Base-by-base conservation (phyloP, 1,140 invertebrate species). In the Anagrus nilaparvatae region DNA sequence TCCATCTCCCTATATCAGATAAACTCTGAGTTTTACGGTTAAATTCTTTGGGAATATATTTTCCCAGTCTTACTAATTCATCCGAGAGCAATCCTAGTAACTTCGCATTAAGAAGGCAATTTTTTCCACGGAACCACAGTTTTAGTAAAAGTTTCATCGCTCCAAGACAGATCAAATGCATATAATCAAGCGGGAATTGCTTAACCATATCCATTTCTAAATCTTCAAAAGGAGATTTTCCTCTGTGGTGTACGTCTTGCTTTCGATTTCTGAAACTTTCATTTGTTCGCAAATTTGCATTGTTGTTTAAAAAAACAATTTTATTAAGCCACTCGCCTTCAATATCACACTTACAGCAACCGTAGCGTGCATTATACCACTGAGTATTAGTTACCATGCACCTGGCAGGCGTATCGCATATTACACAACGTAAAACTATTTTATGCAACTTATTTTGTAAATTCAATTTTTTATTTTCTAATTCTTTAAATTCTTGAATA, bases 151-250 rank as follows among this genome's bases (percentile, higher is more conserved):
- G 32, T 37, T 20, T 41, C 17, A 17, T 33, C 2, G 37, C 44
- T 17, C 44, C 43, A 30, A 44, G 42, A 19, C 43, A 44, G 12
- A 34, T 35, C 4, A 27, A 33, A 32, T 44, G 43, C 35, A 46
- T 39, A 34, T 42, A 43, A 7, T 47, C 45, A 4, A 47, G n/a
- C 2, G 40, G 40, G 20, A 47, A 47, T 20, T 47, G 45, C 9
- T n/a, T 24, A 4, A 43, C 20, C 45, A 47, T 47, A 19, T 43
- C 19, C 12, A 47, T 38, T 3, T 21, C 4, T 14, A 43, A 20
- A 2, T 25, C 9, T 39, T 47, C 40, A 29, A 47, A 32, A 10
- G 30, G 31, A 17, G 45, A 43, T 14, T 10, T 16, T 16, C 34
- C 45, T 25, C 10, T 32, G 18, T 43, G 40, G 27, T 43, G 40